Base-by-base conservation (phyloP, 2,113 vertebrate species). In the Percopsis transmontana region DNA sequence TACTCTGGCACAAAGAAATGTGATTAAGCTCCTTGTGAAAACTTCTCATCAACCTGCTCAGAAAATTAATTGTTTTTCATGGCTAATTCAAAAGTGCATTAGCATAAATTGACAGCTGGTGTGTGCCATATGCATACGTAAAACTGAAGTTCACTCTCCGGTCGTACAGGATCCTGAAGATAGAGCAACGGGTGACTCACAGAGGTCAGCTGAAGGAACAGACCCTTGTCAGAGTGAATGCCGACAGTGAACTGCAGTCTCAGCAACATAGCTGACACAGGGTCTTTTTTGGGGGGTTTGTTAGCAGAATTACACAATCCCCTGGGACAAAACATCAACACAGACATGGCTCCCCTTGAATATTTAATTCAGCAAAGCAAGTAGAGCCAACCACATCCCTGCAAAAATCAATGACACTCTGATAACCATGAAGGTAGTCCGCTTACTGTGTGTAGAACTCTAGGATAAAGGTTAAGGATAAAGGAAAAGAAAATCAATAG, bases 281-380 rank as follows among this genome's bases (percentile, higher is more conserved):
- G 61, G 51, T 52, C 79, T 68, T 80, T 76, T 83, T 81, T 41
- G 42, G 2, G 5, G 72, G 82, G 81, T 88, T 75, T 80, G 84
- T 85, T 83, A 84, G 83, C 89, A 87, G 84, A 89, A 87, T 88
- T 81, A 84, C 85, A 85, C 83, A 82, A 85, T 70, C 83, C 80
- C 84, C 8, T 2, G 79, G 80, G 83, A 88, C 83, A 48, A n/a
- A 85, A 87, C 85, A 85, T 84, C 83, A 82, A 87, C 86, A 85
- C 71, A 61, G 78, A 73, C 86, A 85, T 69, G 68, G 74, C 79
- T 77, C 69, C 70, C 27, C 58, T 70, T 85, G 84, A 89, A 90
- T 85, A 83, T 88, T 83, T 75, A 87, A 80, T 73, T 48, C 72
- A 59, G 70, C 80, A 62, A 58, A 38, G 24, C 54, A 70, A 59